phyloP scores from a whole-genome alignment of 2,113 vertebrate species.

The Saguinus midas region DNA sequence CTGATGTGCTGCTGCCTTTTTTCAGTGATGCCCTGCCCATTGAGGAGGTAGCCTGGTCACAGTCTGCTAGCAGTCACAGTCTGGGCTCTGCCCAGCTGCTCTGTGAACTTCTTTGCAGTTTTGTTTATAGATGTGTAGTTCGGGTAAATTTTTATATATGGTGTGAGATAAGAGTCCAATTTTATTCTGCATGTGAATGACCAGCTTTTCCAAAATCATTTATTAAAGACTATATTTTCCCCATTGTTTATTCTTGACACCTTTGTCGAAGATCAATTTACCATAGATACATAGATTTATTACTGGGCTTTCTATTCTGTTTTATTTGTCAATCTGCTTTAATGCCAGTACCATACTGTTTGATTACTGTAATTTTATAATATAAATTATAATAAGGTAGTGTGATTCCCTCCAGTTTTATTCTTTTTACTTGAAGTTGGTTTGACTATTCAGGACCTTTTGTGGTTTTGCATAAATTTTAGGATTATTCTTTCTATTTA shows the following conservation, averaged over 20 bases:
- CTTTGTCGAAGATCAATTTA: neutral
- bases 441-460: neutral
- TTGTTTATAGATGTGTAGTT: too few species aligned
- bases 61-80: too few species aligned
- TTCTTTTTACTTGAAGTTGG: neutral
- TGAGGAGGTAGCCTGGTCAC: too few species aligned
- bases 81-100: too few species aligned
- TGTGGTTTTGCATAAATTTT: neutral
- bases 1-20: too few species aligned
- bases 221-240: neutral
- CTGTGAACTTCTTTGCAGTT: too few species aligned
- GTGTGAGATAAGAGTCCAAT: neutral
- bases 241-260: neutral
- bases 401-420: neutral
- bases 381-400: neutral
- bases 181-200: neutral
- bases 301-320: neutral
- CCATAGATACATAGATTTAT: neutral
- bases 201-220: neutral
- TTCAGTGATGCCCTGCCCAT: too few species aligned
- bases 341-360: neutral
- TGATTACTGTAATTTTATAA: neutral
- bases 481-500: neutral
- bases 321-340: neutral
- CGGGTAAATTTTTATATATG: neutral